phyloP scores from a whole-genome alignment of 2,113 vertebrate genomes.

The Bos taurus region DNA sequence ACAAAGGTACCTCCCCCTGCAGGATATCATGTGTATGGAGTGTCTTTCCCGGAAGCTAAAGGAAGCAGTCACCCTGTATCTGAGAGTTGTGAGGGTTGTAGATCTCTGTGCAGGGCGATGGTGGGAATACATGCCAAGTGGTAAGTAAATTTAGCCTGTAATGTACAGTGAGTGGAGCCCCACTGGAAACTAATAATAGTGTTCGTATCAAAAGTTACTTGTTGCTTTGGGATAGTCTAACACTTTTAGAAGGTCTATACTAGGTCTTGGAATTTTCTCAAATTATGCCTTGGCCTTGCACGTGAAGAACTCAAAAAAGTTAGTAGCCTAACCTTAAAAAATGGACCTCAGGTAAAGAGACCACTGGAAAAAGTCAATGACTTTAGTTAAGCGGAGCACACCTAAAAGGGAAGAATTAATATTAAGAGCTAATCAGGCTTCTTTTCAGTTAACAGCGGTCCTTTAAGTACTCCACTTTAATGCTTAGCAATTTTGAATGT shows the following conservation, averaged over 20 bases:
- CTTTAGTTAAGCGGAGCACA: neutral
- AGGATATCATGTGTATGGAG: slow-evolving; percentile 99
- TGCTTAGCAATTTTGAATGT: neutral
- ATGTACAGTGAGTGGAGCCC: neutral
- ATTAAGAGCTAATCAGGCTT: neutral
- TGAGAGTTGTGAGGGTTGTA: slow-evolving; percentile 97
- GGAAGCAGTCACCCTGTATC: slow-evolving; percentile 94
- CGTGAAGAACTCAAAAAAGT: neutral
- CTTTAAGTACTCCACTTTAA: neutral
- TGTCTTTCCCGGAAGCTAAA: slow-evolving; percentile 95
- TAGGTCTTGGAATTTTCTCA: neutral
- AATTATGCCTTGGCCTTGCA: neutral
- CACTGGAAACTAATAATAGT: neutral
- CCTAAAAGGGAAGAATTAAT: neutral
- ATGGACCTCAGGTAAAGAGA: neutral
- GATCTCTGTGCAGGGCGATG: slow-evolving; percentile 97
- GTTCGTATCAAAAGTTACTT: neutral
- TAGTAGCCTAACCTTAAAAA: neutral
- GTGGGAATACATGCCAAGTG: slow-evolving; percentile 99
- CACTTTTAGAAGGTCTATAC: neutral
- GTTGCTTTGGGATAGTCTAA: neutral
- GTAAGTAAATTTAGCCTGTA: slow-evolving; percentile 77
- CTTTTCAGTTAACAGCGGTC: neutral
- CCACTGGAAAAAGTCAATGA: neutral
- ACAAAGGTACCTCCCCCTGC: slow-evolving; percentile 95